A percentile compares a stretch with the other conserved stretches of the same genome.
phyloP scores from a whole-genome alignment of 2,797 vertebrate genomes.

The Pseudochirops cupreus region DNA sequence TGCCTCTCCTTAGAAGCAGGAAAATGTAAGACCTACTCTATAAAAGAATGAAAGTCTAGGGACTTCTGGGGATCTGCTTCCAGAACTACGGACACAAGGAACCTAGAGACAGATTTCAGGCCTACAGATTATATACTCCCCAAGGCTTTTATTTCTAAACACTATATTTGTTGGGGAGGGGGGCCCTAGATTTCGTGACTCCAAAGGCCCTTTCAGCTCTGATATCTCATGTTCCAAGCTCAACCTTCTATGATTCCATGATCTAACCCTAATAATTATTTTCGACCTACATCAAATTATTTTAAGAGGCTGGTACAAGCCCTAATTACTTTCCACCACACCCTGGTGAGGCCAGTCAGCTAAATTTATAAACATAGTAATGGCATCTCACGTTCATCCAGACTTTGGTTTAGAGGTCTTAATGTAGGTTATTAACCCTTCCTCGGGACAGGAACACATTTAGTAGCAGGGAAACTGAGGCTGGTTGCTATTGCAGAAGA shows the following conservation, averaged over 20 bases:
- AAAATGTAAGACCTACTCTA: not conserved
- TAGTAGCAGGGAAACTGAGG: constrained; percentile 12
- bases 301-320: constrained; percentile 1
- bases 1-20: not conserved
- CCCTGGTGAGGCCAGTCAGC: constrained; percentile 48
- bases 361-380: not conserved
- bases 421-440: constrained; percentile 46
- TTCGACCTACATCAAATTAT: constrained; percentile 53
- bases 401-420: constrained; percentile 7
- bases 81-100: not conserved
- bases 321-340: constrained; percentile 53
- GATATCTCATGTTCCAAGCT: not conserved
- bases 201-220: not conserved
- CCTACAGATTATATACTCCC: not conserved
- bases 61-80: not conserved
- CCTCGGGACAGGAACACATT: constrained; percentile 48
- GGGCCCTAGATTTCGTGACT: not conserved
- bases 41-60: not conserved
- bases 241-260: constrained; percentile 4
- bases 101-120: not conserved
- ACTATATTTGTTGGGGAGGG: accelerated
- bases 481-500: not conserved
- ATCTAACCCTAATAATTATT: constrained; percentile 19
- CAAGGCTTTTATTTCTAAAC: not conserved
- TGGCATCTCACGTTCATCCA: constrained; percentile 15